Percentiles rank a stretch among this genome's conserved stretches.
Conservation (phyloP, 1,140 invertebrate genomes). For the Ceratosolen fusciceps region DNA sequence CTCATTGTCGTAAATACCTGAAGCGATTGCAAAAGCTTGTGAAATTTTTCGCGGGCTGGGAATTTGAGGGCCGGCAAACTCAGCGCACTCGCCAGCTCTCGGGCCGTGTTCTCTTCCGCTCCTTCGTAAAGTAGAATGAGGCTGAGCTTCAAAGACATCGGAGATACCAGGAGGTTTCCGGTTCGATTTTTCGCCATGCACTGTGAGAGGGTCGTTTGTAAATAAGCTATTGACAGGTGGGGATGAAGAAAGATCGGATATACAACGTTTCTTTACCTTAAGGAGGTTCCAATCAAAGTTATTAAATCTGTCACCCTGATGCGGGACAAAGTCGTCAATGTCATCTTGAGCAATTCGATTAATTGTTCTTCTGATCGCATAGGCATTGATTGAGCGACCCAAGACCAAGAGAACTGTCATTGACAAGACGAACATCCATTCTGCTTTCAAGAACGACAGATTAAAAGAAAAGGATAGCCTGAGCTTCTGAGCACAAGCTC, state of each 20-base stretch:
- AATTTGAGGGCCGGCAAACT: constrained; percentile 72
- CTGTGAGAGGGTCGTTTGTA: constrained; percentile 43
- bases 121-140: constrained; percentile 82
- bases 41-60: constrained; percentile 69
- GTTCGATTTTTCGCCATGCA: constrained; percentile 60
- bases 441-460: no score
- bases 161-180: constrained; percentile 83
- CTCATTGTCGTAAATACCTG: constrained; percentile 58
- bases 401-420: not conserved
- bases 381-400: not conserved
- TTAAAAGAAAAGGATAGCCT: no score
- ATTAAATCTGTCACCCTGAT: constrained; percentile 71
- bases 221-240: no score
- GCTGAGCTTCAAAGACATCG: constrained; percentile 83
- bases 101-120: constrained; percentile 75
- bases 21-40: constrained; percentile 63
- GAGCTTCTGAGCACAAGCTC: no score
- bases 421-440: not conserved
- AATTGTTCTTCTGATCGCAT: no score
- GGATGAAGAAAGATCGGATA: not conserved
- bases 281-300: constrained; percentile 76
- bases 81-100: constrained; percentile 74
- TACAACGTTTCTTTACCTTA: constrained; percentile 62
- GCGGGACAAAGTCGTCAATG: constrained; percentile 73
- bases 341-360: constrained; percentile 71